These are phyloP conservation scores for Sorex araneus DNA, from an alignment of 2,113 vertebrate species.

Conservation along the genomic window DNA sequence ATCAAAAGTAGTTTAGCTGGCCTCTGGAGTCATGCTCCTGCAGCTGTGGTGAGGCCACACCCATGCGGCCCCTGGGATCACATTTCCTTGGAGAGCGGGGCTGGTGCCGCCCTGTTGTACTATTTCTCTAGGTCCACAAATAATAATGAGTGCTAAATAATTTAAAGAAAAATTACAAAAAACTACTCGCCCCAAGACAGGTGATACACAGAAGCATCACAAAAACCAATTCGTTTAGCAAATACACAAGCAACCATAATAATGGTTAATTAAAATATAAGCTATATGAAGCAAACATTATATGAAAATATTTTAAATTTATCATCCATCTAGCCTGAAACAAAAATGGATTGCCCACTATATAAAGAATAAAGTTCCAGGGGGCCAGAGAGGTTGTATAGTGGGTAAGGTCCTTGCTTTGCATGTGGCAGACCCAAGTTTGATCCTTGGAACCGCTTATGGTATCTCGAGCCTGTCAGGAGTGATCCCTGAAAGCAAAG, in stretches of 20 bases:
- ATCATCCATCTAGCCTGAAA: not conserved
- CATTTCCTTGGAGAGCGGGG: no score
- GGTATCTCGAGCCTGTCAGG: no score
- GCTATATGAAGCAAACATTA: not conserved
- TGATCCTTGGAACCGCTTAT: no score
- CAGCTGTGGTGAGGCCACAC: no score
- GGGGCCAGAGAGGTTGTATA: not conserved
- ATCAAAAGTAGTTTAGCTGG: no score
- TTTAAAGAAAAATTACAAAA: not conserved
- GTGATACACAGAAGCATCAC: not conserved
- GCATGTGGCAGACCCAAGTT: not conserved
- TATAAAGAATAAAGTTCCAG: not conserved
- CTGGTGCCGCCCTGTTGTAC: no score
- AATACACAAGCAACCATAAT: not conserved
- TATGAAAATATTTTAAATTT: conserved; percentile 29
- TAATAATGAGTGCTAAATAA: not conserved
- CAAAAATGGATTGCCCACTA: not conserved
- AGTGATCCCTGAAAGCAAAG: no score
- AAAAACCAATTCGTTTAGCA: not conserved
- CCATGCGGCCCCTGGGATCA: no score
- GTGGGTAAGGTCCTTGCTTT: no score
- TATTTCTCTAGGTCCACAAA: no score
- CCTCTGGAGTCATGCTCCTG: no score
- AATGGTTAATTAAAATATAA: not conserved
- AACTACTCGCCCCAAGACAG: not conserved